Percentiles rank a stretch among this genome's conserved stretches.
phyloP scores from a whole-genome alignment of 2,888 invertebrate species.

The Physocephala rufipes region DNA sequence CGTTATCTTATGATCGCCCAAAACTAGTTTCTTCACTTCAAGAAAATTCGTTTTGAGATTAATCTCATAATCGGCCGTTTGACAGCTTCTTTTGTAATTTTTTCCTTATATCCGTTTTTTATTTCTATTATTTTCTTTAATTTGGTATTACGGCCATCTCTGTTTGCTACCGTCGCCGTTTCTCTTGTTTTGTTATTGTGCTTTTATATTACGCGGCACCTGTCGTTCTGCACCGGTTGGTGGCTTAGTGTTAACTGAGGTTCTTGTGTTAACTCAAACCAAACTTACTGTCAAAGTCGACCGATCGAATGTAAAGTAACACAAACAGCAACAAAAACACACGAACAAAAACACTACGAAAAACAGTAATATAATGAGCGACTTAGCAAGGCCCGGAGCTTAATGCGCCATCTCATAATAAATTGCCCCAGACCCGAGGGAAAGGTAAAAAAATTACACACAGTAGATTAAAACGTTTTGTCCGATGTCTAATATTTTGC shows the following conservation, averaged over 20 bases:
- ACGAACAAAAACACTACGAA: constrained; percentile 21
- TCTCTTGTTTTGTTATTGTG: constrained; percentile 1
- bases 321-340: not conserved
- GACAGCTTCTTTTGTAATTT: too few relatives aligned
- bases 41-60: too few relatives aligned
- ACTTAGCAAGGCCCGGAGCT: constrained; percentile 30
- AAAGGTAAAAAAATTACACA: constrained; percentile 19
- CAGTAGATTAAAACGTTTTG: constrained; percentile 1
- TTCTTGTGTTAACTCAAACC: constrained; percentile 15
- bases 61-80: too few relatives aligned
- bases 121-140: too few relatives aligned
- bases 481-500: not conserved
- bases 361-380: constrained; percentile 33
- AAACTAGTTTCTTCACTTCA: too few relatives aligned
- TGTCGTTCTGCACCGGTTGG: constrained; percentile 33
- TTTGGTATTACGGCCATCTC: not conserved
- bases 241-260: constrained; percentile 34
- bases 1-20: too few relatives aligned
- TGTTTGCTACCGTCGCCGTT: not conserved
- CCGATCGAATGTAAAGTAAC: not conserved
- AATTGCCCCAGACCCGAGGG: constrained; percentile 21
- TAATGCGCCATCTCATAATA: constrained; percentile 33
- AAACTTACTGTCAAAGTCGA: constrained; percentile 21
- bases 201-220: constrained; percentile 24
- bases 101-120: too few relatives aligned